phyloP scores from a whole-genome alignment of 2,888 invertebrate genomes.

The Conops quadrifasciatus region DNA sequence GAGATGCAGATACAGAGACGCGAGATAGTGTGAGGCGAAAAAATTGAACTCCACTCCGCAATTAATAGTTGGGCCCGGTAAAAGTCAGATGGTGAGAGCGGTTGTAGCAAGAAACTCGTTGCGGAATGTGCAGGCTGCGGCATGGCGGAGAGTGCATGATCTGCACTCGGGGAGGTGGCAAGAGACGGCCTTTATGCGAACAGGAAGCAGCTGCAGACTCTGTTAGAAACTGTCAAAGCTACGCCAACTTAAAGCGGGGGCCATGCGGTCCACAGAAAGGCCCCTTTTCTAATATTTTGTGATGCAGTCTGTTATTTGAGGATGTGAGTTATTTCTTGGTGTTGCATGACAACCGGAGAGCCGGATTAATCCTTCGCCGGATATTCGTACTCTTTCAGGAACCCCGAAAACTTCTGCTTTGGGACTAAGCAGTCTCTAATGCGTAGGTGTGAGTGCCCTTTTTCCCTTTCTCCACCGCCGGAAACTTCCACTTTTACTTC shows the following conservation, averaged over 20 bases:
- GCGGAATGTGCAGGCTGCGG: background rate
- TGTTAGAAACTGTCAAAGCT: background rate
- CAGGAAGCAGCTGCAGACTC: constrained; percentile 14
- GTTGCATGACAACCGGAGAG: background rate
- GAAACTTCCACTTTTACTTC: background rate
- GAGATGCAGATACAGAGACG: constrained; percentile 19
- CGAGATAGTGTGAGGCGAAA: too few relatives aligned
- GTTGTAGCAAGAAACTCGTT: background rate
- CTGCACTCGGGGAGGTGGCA: too few relatives aligned
- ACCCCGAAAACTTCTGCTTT: too few relatives aligned
- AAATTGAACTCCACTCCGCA: background rate
- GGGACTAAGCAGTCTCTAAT: too few relatives aligned
- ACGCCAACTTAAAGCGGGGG: background rate
- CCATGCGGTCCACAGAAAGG: too few relatives aligned
- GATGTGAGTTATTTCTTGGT: background rate
- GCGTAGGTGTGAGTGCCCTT: background rate
- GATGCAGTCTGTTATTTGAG: background rate
- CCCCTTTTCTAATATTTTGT: too few relatives aligned
- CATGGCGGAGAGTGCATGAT: too few relatives aligned
- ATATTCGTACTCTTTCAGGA: background rate
- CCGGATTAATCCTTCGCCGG: background rate
- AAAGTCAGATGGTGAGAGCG: background rate
- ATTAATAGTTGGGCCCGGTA: constrained; percentile 9
- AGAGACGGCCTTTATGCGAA: background rate
- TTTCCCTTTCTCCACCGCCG: background rate